Evolutionary conservation across 2,888 invertebrate species (phyloP).

Genomic region (Drosophila vallismaia): DNA sequence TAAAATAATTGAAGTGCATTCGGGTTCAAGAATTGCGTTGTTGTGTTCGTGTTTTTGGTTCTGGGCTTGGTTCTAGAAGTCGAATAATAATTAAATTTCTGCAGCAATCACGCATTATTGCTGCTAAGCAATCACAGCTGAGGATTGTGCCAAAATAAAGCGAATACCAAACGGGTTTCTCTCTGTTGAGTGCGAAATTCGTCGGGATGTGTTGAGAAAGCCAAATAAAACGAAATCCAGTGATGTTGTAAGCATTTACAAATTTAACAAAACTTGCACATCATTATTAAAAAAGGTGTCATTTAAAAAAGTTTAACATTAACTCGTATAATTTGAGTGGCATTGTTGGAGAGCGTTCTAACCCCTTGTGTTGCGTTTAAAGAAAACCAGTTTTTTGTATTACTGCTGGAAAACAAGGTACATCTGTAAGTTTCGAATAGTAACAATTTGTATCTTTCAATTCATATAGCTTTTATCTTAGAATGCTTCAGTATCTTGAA

Average conservation of each 20-base stretch:
- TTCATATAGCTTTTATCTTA: constrained; percentile 21
- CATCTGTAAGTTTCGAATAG: neutral
- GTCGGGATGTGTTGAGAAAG: neutral
- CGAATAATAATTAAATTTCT: neutral
- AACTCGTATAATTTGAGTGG: constrained; percentile 4
- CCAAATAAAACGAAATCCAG: constrained; percentile 28
- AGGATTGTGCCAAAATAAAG: neutral
- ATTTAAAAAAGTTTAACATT: neutral
- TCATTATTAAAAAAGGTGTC: constrained; percentile 21
- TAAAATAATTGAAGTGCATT: constrained; percentile 1
- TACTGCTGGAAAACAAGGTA: constrained; percentile 3
- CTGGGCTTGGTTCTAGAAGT: neutral
- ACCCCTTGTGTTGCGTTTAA: constrained; percentile 29
- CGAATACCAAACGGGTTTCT: constrained; percentile 1
- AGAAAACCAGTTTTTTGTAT: constrained; percentile 18
- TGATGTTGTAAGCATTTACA: constrained; percentile 38
- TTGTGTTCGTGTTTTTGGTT: neutral
- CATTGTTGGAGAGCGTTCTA: constrained; percentile 24
- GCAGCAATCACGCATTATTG: neutral
- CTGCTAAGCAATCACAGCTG: neutral
- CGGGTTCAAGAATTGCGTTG: neutral
- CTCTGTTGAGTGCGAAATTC: neutral
- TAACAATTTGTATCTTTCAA: neutral
- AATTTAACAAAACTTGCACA: constrained; percentile 21
- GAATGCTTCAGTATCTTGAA: constrained; percentile 29